Evolutionary conservation across 1,140 invertebrate species (phyloP).

Genomic region (Brachystomella parvula): DNA sequence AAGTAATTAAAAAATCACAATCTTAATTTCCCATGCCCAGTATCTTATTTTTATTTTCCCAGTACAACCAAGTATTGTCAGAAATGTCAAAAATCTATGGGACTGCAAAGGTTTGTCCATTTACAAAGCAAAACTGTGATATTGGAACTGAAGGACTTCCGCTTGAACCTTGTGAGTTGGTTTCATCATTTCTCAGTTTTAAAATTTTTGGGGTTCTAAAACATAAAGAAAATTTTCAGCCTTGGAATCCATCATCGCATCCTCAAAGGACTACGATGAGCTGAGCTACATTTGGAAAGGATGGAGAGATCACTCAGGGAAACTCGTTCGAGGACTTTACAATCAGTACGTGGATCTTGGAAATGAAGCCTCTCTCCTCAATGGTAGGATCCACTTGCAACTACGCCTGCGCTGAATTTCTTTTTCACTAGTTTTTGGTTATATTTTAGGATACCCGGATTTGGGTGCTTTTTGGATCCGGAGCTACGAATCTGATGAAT

Average conservation of each 20-base stretch:
- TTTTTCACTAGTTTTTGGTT: background rate
- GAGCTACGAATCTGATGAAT: constrained; percentile 55
- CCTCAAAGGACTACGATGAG: constrained; percentile 47
- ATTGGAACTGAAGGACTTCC: constrained; percentile 38
- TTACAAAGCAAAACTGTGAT: constrained; percentile 45
- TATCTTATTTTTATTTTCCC: constrained; percentile 20
- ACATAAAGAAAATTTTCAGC: constrained; percentile 38
- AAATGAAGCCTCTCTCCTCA: constrained; percentile 53
- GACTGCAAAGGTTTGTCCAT: constrained; percentile 61
- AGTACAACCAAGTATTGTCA: constrained; percentile 78
- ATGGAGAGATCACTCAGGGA: constrained; percentile 54
- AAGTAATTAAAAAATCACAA: constrained; percentile 51
- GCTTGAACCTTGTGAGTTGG: constrained; percentile 40
- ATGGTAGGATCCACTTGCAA: constrained; percentile 41
- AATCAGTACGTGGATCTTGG: constrained; percentile 56
- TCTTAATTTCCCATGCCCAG: background rate
- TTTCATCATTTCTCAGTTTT: background rate
- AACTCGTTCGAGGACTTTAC: constrained; percentile 69
- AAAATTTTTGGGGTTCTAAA: background rate
- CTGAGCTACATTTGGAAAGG: constrained; percentile 53
- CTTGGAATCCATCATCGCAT: constrained; percentile 42
- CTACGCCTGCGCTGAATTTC: background rate
- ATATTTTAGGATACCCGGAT: constrained; percentile 19
- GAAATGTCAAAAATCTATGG: constrained; percentile 83
- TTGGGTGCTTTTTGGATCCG: constrained; percentile 57